Conservation (phyloP, 2,113 vertebrate species). For the Hippocampus abdominalis region DNA sequence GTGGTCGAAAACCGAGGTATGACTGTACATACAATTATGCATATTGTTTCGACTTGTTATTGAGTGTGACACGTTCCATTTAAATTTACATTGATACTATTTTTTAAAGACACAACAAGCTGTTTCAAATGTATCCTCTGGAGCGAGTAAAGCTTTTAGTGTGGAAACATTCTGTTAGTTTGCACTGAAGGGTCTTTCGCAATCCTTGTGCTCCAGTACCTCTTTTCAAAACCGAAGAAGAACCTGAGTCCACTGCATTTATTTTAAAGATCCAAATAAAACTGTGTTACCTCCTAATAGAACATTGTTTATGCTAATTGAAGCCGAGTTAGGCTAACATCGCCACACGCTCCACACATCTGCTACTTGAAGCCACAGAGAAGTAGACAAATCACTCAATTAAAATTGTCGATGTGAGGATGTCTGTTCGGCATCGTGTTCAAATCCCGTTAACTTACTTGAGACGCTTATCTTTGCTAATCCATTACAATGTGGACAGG, state of each 20-base stretch:
- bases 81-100: no score
- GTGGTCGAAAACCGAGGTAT: no score
- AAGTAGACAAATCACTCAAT: conserved; percentile 90
- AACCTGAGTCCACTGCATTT: background rate
- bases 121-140: background rate
- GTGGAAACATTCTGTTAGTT: background rate
- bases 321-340: conserved; percentile 68
- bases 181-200: background rate
- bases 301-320: background rate
- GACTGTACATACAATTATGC: no score
- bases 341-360: conserved; percentile 80
- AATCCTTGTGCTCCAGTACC: background rate
- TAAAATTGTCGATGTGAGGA: conserved; percentile 72
- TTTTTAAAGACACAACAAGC: background rate
- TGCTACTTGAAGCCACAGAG: conserved; percentile 73
- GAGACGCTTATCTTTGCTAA: conserved; percentile 59
- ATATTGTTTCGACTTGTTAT: background rate
- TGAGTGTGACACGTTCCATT: no score
- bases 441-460: conserved; percentile 79
- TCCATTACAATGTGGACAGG: conserved; percentile 73
- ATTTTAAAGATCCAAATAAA: background rate
- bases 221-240: background rate
- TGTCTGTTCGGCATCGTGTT: conserved; percentile 75
- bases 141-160: background rate
- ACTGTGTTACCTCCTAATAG: conserved; percentile 10